Evolutionary conservation across 2,888 invertebrate species (phyloP).

Genomic region (Rambutsinella grinnellia): DNA sequence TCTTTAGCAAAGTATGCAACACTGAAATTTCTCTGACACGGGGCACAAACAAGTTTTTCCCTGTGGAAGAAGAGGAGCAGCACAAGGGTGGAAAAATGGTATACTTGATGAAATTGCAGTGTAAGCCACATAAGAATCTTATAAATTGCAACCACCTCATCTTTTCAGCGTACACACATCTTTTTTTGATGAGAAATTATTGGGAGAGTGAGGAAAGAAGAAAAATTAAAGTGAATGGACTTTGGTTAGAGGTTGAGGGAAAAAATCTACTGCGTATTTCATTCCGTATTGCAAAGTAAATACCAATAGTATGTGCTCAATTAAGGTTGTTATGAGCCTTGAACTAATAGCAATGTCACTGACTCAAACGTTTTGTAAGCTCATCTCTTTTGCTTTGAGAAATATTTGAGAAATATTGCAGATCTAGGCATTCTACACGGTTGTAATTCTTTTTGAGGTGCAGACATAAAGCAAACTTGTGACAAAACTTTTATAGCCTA

Average conservation of each 20-base stretch:
- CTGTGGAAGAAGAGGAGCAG: constrained; percentile 1
- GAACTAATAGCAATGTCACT: constrained; percentile 49
- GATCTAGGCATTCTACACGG: no score
- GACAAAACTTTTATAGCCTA: no score
- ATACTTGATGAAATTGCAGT: neutral
- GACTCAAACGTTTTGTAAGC: no score
- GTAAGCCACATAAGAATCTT: constrained; percentile 51
- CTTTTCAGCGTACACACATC: constrained; percentile 31
- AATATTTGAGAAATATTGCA: no score
- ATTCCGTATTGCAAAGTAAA: neutral
- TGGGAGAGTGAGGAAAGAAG: constrained; percentile 20
- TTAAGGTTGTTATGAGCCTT: constrained; percentile 38
- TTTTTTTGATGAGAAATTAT: constrained; percentile 9
- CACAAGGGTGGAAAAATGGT: no score
- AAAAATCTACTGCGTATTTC: constrained; percentile 56
- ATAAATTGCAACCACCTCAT: constrained; percentile 45
- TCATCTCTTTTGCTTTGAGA: no score
- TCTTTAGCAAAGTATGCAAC: neutral
- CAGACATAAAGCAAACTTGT: no score
- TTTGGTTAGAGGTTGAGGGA: constrained; percentile 51
- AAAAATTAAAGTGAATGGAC: constrained; percentile 47
- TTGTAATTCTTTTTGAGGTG: no score
- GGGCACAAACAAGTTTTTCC: constrained; percentile 3
- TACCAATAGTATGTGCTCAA: constrained; percentile 9
- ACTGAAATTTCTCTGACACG: neutral